Evolutionary conservation across 2,797 vertebrate species (phyloP).

Genomic region (Enteromius trimaculatus): DNA sequence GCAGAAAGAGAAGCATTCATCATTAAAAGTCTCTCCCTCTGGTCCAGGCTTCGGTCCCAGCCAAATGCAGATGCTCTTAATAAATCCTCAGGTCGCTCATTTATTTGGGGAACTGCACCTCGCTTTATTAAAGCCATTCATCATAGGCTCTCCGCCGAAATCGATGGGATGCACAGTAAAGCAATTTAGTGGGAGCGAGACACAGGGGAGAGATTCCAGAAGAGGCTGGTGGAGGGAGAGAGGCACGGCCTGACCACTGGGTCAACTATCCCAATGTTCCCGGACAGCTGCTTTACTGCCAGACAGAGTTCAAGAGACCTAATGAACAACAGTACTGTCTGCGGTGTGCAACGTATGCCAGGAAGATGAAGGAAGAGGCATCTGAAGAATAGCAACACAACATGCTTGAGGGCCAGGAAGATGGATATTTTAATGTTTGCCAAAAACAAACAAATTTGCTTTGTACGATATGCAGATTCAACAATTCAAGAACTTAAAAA

Average conservation of each 20-base stretch:
- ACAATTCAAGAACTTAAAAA: too few relatives aligned
- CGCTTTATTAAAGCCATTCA: conserved; percentile 85
- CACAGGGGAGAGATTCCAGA: conserved; percentile 60
- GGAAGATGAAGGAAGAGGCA: not conserved
- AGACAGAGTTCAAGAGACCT: not conserved
- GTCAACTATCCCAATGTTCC: not conserved
- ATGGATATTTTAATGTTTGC: not conserved
- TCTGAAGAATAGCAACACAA: too few relatives aligned
- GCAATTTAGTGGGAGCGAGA: conserved; percentile 70
- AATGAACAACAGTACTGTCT: not conserved
- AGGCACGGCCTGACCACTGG: not conserved
- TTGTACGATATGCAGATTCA: too few relatives aligned
- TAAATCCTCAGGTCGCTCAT: conserved; percentile 79
- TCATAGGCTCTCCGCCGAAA: conserved; percentile 73
- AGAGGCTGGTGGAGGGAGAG: conserved; percentile 30
- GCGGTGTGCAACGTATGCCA: not conserved
- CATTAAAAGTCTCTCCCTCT: conserved; percentile 63
- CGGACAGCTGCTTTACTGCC: not conserved
- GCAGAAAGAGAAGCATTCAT: conserved; percentile 44
- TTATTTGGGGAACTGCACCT: conserved; percentile 80
- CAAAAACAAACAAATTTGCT: not conserved
- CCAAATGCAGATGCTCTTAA: conserved; percentile 80
- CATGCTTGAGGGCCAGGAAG: not conserved
- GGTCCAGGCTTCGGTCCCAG: conserved; percentile 44
- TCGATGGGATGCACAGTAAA: conserved; percentile 79